These are phyloP conservation scores for Nannoperca obscura DNA, from an alignment of 2,797 vertebrate genomes.

Conservation along the genomic window DNA sequence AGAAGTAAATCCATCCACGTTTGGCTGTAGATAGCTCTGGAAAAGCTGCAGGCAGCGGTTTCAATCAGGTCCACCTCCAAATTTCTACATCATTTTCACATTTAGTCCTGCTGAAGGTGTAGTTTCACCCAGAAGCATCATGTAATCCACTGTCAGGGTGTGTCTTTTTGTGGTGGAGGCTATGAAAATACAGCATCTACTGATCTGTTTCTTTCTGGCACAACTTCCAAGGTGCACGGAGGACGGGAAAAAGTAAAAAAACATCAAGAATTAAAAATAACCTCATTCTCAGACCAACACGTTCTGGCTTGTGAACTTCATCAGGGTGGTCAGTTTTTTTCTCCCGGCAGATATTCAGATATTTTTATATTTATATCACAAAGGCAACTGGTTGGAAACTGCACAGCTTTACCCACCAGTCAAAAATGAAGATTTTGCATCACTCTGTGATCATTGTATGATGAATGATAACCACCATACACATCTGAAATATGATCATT, in stretches of 20 bases:
- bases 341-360: neutral
- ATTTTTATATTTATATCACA: neutral
- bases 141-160: neutral
- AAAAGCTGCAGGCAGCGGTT: neutral
- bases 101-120: neutral
- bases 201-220: neutral
- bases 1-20: neutral
- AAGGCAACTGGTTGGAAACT: neutral
- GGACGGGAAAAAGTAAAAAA: neutral
- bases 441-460: neutral
- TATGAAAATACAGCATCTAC: neutral
- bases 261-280: too few relatives aligned
- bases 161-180: too few relatives aligned
- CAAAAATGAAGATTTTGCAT: neutral
- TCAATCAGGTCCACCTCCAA: neutral
- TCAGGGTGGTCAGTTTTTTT: neutral
- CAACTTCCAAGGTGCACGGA: too few relatives aligned
- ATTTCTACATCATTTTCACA: conserved; percentile 3
- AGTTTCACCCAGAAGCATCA: neutral
- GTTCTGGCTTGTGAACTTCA: neutral
- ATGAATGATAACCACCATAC: neutral
- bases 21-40: neutral
- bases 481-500: neutral
- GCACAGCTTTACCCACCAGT: neutral
- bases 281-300: neutral